These are phyloP conservation scores for Neodiprion pinetum DNA, from an alignment of 1,140 invertebrate species.

Conservation along the genomic window DNA sequence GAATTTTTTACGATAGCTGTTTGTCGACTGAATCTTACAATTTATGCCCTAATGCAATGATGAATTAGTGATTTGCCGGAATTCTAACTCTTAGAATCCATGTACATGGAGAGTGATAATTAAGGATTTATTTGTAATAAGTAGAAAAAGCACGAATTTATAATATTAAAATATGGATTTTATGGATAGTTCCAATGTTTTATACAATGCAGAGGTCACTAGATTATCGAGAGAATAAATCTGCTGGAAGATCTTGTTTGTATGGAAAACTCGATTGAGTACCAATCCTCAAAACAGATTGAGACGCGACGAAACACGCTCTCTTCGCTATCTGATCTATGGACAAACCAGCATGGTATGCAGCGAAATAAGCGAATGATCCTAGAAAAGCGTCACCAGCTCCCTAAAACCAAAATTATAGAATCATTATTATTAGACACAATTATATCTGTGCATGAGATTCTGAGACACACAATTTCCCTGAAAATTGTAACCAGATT, in stretches of 20 bases:
- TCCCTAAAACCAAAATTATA: conserved; percentile 68
- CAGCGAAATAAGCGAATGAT: conserved; percentile 80
- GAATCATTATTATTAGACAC: not conserved
- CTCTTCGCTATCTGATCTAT: conserved; percentile 72
- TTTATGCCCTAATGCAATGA: too few relatives aligned
- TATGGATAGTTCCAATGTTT: not conserved
- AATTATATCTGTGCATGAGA: not conserved
- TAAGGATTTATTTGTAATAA: too few relatives aligned
- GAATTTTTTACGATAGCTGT: too few relatives aligned
- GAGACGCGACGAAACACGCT: conserved; percentile 76
- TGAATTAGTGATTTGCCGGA: too few relatives aligned
- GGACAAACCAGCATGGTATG: conserved; percentile 64
- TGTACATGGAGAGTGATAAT: too few relatives aligned
- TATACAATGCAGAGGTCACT: not conserved
- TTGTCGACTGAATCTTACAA: too few relatives aligned
- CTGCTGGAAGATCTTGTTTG: conserved; percentile 61
- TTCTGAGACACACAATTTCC: not conserved
- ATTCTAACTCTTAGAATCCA: too few relatives aligned
- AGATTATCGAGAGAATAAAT: conserved; percentile 37
- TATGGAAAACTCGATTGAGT: conserved; percentile 86
- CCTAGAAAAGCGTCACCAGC: conserved; percentile 95
- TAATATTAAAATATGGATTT: too few relatives aligned
- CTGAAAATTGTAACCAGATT: conserved; percentile 14
- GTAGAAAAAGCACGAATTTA: too few relatives aligned
- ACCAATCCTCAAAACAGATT: conserved; percentile 79